Base-by-base conservation (phyloP, 2,113 vertebrate species). In the Cavia porcellus region DNA sequence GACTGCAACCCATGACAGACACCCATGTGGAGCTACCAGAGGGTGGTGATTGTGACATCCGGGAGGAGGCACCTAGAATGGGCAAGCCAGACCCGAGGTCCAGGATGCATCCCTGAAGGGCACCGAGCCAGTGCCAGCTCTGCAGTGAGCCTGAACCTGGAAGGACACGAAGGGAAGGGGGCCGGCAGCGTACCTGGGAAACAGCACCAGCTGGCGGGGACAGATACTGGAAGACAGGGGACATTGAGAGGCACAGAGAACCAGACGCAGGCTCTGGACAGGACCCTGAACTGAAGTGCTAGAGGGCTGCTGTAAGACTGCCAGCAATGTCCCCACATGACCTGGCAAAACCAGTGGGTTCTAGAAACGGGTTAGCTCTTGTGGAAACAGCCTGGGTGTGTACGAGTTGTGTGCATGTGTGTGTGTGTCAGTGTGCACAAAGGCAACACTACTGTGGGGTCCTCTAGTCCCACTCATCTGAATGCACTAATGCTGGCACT, bases 401-500 rank as follows among this genome's bases (percentile, higher is more conserved):
- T 22, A 74, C 8, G 9, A 10, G 72, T 22, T 42, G 19, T 42
- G 9, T 24, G 38, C 38, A 9, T 30, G 62, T 28, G 25, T 28
- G 61, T 2, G 10, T 11, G 62, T 11, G 25, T 28, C 25, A 2
- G 10, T 11, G 25, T 8, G 3, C 30, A 30, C 30, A 20, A 9
- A 8, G 59, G 55, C 5, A 25, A 8, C 3, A 57, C 57, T 62
- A 38, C 47, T 38, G 25, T 12, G 7, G 24, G 38, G 84, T 47
- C 61, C 72, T 2, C 52, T 24, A 22, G 75, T 1, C 9, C 50
- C 61, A 59, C 11, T 4, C 20, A 61, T 50, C 86, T 7, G 14
- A 50, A 28, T 0, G 13, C 28, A n/a, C 47, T 0, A 1, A 0
- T 12, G 1, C 9, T 13, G 3, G 19, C 38, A 38, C 38, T 38